Conservation (phyloP, 2,113 vertebrate genomes). For the Alligator mississippiensis region DNA sequence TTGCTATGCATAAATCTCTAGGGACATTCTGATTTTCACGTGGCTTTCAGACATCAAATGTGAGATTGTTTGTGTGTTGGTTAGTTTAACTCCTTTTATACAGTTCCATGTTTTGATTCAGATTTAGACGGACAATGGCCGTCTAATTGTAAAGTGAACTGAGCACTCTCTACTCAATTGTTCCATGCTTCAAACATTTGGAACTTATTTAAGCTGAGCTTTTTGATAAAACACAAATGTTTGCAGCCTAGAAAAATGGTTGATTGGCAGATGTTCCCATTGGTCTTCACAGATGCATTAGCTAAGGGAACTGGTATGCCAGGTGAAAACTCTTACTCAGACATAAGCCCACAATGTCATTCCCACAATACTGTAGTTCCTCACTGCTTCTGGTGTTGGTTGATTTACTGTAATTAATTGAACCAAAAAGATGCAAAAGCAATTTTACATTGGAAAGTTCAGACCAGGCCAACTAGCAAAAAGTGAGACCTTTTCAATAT, state of each 20-base stretch:
- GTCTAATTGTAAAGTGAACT: not conserved
- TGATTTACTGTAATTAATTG: slow-evolving; percentile 35
- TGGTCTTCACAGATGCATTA: not conserved
- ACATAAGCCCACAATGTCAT: not conserved
- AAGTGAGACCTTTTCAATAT: slow-evolving; percentile 18
- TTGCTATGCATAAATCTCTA: not conserved
- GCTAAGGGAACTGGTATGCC: not conserved
- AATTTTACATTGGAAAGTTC: slow-evolving; percentile 24
- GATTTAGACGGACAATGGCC: not conserved
- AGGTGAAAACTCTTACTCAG: not conserved
- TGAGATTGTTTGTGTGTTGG: not conserved
- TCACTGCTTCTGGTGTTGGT: not conserved
- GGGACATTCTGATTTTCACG: not conserved
- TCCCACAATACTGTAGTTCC: not conserved
- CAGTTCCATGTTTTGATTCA: not conserved
- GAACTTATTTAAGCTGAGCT: not conserved
- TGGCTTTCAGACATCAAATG: not conserved
- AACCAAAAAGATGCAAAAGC: not conserved
- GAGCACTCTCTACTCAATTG: not conserved
- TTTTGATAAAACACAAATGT: not conserved
- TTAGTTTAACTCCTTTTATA: not conserved
- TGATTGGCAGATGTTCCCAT: not conserved
- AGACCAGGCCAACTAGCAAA: not conserved
- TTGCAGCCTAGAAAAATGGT: not conserved
- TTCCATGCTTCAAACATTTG: not conserved